Percentiles rank a stretch among this genome's conserved stretches.
These are phyloP conservation scores for Drosophila nasuta DNA, from an alignment of 1,140 invertebrate species.

Conservation along the genomic window DNA sequence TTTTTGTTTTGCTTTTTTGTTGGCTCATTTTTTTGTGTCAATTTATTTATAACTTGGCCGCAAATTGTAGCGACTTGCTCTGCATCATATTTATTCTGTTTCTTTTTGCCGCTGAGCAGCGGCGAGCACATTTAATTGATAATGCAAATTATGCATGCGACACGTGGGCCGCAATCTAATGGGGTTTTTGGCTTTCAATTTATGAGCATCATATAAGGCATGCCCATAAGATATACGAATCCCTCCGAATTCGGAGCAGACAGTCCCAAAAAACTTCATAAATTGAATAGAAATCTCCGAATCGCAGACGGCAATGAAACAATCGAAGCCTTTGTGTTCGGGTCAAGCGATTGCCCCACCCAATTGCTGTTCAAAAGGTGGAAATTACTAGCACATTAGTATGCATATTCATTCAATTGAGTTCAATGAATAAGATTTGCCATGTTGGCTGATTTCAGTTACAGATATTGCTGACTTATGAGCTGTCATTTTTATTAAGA, in stretches of 20 bases:
- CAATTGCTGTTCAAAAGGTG: constrained; percentile 13
- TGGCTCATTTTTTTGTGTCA: constrained; percentile 20
- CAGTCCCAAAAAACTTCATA: constrained; percentile 4
- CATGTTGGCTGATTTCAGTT: neutral
- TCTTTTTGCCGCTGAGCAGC: neutral
- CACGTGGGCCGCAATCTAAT: constrained; percentile 33
- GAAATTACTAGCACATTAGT: constrained; percentile 5
- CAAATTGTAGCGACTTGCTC: constrained; percentile 6
- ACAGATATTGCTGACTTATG: neutral
- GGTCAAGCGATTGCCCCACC: constrained; percentile 33
- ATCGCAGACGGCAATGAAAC: constrained; percentile 12
- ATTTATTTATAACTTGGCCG: constrained; percentile 42
- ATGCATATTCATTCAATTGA: constrained; percentile 22
- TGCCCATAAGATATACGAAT: neutral
- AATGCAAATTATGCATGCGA: constrained; percentile 33
- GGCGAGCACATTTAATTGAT: constrained; percentile 9
- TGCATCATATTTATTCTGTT: neutral
- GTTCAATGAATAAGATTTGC: constrained; percentile 28
- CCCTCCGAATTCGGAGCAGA: neutral
- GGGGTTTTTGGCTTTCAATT: constrained; percentile 17
- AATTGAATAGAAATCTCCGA: constrained; percentile 11
- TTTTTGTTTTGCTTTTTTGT: constrained; percentile 5
- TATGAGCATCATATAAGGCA: constrained; percentile 7
- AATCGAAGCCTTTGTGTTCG: constrained; percentile 28
- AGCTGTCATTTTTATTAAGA: neutral